Evolutionary conservation across 2,797 vertebrate species (phyloP).

Genomic region (Enteromius unitaeniatus): DNA sequence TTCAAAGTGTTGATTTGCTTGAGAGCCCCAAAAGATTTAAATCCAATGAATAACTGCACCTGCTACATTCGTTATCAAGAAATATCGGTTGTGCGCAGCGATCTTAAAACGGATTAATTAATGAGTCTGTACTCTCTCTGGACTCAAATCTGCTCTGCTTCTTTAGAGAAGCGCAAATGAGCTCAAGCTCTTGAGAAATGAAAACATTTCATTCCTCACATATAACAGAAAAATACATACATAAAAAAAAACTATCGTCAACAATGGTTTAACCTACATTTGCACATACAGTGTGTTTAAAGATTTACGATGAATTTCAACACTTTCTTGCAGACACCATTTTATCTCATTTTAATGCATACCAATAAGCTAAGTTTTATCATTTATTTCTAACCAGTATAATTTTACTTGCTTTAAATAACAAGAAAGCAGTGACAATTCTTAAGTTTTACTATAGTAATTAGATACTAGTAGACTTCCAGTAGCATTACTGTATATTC

Average conservation of each 20-base stretch:
- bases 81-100: background rate
- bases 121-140: background rate
- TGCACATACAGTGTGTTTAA: background rate
- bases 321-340: background rate
- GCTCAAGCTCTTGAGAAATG: constrained; percentile 22
- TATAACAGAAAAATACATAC: background rate
- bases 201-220: background rate
- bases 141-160: constrained; percentile 23
- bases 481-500: background rate
- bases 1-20: background rate
- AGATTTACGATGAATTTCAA: background rate
- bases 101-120: constrained; percentile 31
- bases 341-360: background rate
- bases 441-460: background rate
- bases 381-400: background rate
- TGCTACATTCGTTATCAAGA: constrained; percentile 10
- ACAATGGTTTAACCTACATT: background rate
- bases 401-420: background rate
- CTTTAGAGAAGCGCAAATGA: background rate
- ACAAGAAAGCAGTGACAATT: background rate
- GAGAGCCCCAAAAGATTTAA: background rate
- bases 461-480: background rate
- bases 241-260: background rate
- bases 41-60: background rate
- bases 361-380: background rate